These are phyloP conservation scores for Phymastichus coffea DNA, from an alignment of 1,140 invertebrate species.

Conservation along the genomic window DNA sequence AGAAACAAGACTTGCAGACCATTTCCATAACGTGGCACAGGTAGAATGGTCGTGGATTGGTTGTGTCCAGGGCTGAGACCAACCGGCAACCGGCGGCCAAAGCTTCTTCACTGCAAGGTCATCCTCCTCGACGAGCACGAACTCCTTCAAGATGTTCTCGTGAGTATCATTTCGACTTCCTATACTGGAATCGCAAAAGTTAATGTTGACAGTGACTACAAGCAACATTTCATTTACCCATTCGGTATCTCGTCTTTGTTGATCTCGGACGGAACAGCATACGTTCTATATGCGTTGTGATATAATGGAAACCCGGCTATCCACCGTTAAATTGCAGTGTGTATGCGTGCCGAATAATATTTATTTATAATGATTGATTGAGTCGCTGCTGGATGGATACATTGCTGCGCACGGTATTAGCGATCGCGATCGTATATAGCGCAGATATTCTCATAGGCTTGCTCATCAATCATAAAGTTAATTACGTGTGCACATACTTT, in stretches of 20 bases:
- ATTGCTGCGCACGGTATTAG: too few relatives aligned
- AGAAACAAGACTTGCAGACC: background rate
- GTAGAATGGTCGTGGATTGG: slow-evolving; percentile 55
- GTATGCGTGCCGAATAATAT: too few relatives aligned
- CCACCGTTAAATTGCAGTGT: too few relatives aligned
- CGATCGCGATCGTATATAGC: too few relatives aligned
- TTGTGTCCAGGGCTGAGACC: slow-evolving; percentile 54
- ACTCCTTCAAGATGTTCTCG: slow-evolving; percentile 64
- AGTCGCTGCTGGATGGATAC: too few relatives aligned
- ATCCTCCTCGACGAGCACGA: slow-evolving; percentile 65
- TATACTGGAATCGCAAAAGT: background rate
- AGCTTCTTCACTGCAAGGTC: slow-evolving; percentile 64
- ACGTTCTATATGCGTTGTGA: background rate
- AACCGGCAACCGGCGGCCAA: slow-evolving; percentile 59
- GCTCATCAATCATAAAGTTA: too few relatives aligned
- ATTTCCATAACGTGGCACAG: too few relatives aligned
- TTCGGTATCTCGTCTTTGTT: background rate
- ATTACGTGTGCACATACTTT: too few relatives aligned
- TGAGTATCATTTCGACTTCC: slow-evolving; percentile 46
- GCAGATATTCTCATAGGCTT: too few relatives aligned
- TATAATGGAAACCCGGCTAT: too few relatives aligned
- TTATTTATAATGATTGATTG: too few relatives aligned
- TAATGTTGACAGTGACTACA: background rate
- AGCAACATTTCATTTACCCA: background rate
- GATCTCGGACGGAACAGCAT: background rate